Evolutionary conservation across 2,888 invertebrate genomes (phyloP), one percentile per base, ranked within the genome.

Genomic region (Phalera bucephala): DNA sequence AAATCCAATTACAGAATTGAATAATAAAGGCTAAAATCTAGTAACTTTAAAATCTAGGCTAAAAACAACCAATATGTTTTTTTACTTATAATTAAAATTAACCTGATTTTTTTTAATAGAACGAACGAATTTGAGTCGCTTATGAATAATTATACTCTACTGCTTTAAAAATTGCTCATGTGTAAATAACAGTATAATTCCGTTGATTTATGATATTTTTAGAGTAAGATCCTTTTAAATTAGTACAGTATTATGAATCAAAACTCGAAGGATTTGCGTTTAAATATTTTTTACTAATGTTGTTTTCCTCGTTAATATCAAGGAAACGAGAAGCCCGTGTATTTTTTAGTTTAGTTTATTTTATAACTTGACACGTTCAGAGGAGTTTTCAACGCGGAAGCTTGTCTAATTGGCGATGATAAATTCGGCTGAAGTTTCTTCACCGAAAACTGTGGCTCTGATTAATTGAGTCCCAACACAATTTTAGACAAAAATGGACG

Each of bases 371-470:
- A 72, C 66, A 64, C 54, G 62, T 56, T 47, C 54, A 55, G 39
- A 45, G 29, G 36, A 60, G 58, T 65, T 73, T 55, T 63, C 59
- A 57, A 81, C 73, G 63, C 84, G 85, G 85, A 87, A 84, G 76
- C 53, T 39, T 44, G 34, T 38, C 72, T 80, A 82, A 83, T 85
- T 83, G 73, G 72, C 68, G 62, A 72, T 71, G 73, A 82, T 78
- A 73, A 79, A 80, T 79, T 69, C 46, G 47, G 35, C 64, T 61
- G 62, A 71, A 58, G 60, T 70, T 64, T 65, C 66, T 43, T 57
- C 63, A 60, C 55, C 40, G 41, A 64, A 61, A 60, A 55, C 27
- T 40, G 38, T 44, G 36, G 27, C 32, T 33, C 35, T 57, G 61
- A 61, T 57, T 44, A 40, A 61, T 61, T 30, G 32, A 4, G 9